Evolutionary conservation across 2,888 invertebrate genomes (phyloP), one percentile per base, ranked within the genome.

Genomic region (Piscicola geometra): DNA sequence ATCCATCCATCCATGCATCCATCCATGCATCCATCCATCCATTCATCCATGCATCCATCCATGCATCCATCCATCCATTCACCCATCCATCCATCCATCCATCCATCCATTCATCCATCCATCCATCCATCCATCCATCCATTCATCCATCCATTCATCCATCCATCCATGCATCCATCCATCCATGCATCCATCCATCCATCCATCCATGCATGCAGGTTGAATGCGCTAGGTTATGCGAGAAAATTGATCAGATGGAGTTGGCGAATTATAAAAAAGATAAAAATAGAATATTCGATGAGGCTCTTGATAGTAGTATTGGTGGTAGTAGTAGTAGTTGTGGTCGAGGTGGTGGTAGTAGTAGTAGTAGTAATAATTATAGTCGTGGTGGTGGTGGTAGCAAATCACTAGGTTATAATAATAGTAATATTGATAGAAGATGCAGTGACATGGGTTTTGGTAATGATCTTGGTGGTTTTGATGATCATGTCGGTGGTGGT

Each of bases 151-250:
- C n/a, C n/a, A n/a, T n/a, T n/a, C n/a, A n/a, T n/a, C n/a, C n/a
- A n/a, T n/a, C n/a, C n/a, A 70, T 70, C 70, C 41, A 70, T 41
- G 41, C 70, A 36, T 70, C 70, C 70, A 70, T 70, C 41, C 70
- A 41, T 70, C 41, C 70, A 70, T 70, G 25, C 70, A 70, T 70
- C 41, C 70, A 70, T 70, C 41, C 70, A 41, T 70, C 41, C 70
- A 41, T 70, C 41, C 70, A 70, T 70, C 41, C 41, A 70, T 70
- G 25, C 70, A n/a, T n/a, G n/a, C 35, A 35, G 68, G 68, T 68
- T 15, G 68, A 68, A 28, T 32, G 35, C 32, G 35, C 32, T 68
- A 15, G 68, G n/a, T n/a, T 68, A 3, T 35, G 9, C 21, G 68
- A 35, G n/a, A 5, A 28, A 32, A 35, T 32, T 5, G 33, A 68